Conservation (phyloP, 53 echinoderm and acorn worm species). For the Mesocentrotus franciscanus region DNA sequence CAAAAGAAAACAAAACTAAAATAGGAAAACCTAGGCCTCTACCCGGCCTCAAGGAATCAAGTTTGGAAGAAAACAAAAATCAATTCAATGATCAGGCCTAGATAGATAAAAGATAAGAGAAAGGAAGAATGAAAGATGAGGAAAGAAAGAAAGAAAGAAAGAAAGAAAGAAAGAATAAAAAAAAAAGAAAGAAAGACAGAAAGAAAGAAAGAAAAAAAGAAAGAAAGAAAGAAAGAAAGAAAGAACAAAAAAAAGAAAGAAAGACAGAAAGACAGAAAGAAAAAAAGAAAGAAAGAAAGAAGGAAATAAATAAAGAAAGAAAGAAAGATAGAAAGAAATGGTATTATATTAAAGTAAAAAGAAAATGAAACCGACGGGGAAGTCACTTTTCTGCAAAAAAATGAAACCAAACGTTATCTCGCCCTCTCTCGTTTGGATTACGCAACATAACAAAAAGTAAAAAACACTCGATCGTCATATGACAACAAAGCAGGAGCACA, state of each 20-base stretch:
- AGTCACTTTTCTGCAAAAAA: background rate
- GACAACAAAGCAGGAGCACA: constrained; percentile 51
- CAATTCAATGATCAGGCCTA: background rate
- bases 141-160: background rate
- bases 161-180: background rate
- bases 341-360: background rate
- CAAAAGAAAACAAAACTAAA: no score
- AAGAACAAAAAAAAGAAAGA: background rate
- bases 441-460: constrained; percentile 16
- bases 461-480: background rate
- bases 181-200: background rate
- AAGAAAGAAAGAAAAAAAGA: background rate
- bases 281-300: background rate
- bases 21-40: no score
- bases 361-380: background rate
- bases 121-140: background rate
- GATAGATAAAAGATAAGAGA: background rate
- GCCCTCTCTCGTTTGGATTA: constrained; percentile 20
- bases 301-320: background rate
- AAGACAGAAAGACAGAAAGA: background rate
- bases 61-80: no score
- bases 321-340: background rate
- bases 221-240: background rate
- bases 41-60: no score
- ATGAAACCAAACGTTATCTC: background rate